phyloP scores from a whole-genome alignment of 2,888 invertebrate genomes.

The Clivina fossor region DNA sequence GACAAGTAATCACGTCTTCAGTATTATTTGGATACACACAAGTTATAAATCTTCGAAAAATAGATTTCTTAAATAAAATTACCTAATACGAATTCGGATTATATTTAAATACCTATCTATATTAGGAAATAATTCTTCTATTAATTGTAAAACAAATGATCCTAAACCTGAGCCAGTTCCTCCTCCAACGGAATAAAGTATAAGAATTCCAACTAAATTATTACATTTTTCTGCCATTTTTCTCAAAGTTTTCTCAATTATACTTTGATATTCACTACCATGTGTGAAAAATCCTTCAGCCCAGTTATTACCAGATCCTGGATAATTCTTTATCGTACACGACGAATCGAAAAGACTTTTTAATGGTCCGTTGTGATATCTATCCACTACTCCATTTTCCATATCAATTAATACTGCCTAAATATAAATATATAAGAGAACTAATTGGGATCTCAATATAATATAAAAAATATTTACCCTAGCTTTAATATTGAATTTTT shows the following conservation, averaged over 20 bases:
- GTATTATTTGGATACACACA: conserved; percentile 58
- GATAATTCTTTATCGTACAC: conserved; percentile 56
- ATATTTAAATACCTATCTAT: conserved; percentile 53
- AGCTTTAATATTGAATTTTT: conserved; percentile 54
- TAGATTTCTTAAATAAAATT: too few species aligned
- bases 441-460: background rate
- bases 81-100: too few species aligned
- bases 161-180: conserved; percentile 63
- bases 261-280: conserved; percentile 52
- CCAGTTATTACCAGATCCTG: conserved; percentile 62
- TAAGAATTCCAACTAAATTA: conserved; percentile 57
- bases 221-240: conserved; percentile 56
- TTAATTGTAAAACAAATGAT: conserved; percentile 53
- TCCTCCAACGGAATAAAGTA: conserved; percentile 58
- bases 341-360: conserved; percentile 55
- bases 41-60: conserved; percentile 55
- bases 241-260: conserved; percentile 53
- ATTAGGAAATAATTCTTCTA: conserved; percentile 55
- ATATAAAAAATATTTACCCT: conserved; percentile 48
- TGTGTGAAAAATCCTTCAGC: conserved; percentile 58
- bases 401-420: conserved; percentile 59
- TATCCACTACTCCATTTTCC: conserved; percentile 59
- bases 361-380: conserved; percentile 53
- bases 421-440: conserved; percentile 29
- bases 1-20: conserved; percentile 59